phyloP scores from a whole-genome alignment of 2,113 vertebrate genomes.

The Vidua macroura region DNA sequence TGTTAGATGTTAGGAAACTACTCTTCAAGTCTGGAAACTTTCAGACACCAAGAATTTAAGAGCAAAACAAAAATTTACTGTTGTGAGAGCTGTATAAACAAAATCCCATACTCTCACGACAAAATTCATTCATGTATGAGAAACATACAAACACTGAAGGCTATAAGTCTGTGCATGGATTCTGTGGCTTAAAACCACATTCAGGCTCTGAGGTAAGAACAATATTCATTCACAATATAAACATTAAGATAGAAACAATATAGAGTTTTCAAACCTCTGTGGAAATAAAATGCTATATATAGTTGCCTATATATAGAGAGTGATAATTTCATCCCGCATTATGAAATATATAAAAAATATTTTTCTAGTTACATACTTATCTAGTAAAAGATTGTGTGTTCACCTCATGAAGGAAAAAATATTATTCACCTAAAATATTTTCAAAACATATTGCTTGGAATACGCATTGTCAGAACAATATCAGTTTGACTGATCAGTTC shows the following conservation, averaged over 20 bases:
- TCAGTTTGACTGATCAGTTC: neutral
- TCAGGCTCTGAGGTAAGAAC: neutral
- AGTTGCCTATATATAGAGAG: neutral
- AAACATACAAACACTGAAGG: neutral
- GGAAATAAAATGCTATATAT: neutral
- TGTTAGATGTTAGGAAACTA: neutral
- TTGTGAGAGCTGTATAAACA: neutral
- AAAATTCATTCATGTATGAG: neutral
- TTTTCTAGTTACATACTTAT: neutral
- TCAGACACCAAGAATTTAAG: neutral
- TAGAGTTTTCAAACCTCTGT: neutral
- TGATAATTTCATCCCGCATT: neutral
- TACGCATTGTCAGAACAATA: neutral
- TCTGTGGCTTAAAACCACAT: neutral
- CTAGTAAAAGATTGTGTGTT: neutral
- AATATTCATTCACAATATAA: neutral
- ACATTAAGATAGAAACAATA: neutral
- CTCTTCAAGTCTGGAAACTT: neutral
- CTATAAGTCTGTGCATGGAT: neutral
- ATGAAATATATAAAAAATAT: neutral
- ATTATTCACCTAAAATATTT: neutral
- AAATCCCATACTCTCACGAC: neutral
- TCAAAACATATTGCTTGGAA: neutral
- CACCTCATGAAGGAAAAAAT: neutral
- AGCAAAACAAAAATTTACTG: neutral